Evolutionary conservation across 2,797 vertebrate genomes (phyloP), one percentile per base, ranked within the genome.

Genomic region (Danio tinwini): DNA sequence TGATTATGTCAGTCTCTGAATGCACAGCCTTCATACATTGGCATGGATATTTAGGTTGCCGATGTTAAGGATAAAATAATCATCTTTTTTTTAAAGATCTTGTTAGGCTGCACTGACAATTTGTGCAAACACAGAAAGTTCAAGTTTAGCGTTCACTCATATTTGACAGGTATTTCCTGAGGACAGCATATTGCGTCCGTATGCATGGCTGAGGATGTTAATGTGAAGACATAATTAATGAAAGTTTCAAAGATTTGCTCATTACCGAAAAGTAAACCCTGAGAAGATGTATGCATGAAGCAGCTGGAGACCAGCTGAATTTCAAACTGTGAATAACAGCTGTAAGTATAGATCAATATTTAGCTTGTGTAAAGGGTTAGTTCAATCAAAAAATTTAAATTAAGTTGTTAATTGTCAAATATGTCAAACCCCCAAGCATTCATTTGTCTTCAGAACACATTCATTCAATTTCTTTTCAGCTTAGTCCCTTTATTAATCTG

Each of bases 291-390:
- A 39, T 72, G 40, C 44, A 5, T 2, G 7, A 39, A 21, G 17
- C 70, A 72, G 53, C 68, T 70, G 68, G 49, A 55, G 55, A 42
- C 68, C 68, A 70, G 50, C 70, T 72, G 70, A 58, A 72, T 71
- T 19, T 56, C 4, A 56, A 55, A 58, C 45, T 16, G 53, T 19
- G 17, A 56, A 40, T 40, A 55, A 3, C 68, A 40, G 14, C 14
- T 50, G 21, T 69, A 65, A 47, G 45, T 14, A 70, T 37, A 29
- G 17, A n/a, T 50, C 2, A 0, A 68, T 70, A n/a, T 53, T 37
- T 69, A 29, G 16, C 67, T 53, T 10, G 16, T 52, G 67, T 37
- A 49, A 52, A 29, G 29, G 29, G 29, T 29, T 29, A 29, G 29
- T 29, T 29, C 29, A 29, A 29, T 29, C 29, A 29, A 29, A 29